Evolutionary conservation across 2,113 vertebrate species (phyloP).

Genomic region (Centropus unirufus): DNA sequence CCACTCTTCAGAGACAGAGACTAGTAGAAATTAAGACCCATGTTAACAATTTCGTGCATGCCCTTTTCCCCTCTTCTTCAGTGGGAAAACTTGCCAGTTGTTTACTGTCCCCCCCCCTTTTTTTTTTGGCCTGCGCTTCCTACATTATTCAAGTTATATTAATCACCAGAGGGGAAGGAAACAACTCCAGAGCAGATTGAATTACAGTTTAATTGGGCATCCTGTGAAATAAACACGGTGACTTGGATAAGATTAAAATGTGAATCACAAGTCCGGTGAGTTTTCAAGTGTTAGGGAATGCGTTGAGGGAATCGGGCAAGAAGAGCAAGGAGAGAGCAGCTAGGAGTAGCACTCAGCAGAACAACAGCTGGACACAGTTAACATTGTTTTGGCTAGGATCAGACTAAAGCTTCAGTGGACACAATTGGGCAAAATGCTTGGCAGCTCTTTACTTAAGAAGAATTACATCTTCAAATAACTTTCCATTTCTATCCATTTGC

Average conservation of each 20-base stretch:
- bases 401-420: not conserved
- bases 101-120: slow-evolving; percentile 32
- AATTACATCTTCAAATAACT: not conserved
- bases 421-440: not conserved
- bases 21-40: not conserved
- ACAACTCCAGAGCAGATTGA: slow-evolving; percentile 63
- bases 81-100: slow-evolving; percentile 2
- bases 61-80: not conserved
- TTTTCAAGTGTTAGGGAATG: slow-evolving; percentile 35
- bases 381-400: slow-evolving; percentile 38
- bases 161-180: slow-evolving; percentile 68
- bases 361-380: not conserved
- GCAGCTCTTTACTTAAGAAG: not conserved
- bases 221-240: slow-evolving; percentile 74
- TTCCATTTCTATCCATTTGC: not conserved
- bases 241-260: slow-evolving; percentile 62
- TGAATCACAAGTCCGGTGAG: slow-evolving; percentile 69
- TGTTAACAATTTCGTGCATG: not conserved
- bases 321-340: not conserved
- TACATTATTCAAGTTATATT: slow-evolving; percentile 64
- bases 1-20: not conserved
- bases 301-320: not conserved
- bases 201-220: slow-evolving; percentile 70
- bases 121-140: not conserved
- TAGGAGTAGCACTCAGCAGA: not conserved